A percentile compares a stretch with the other conserved stretches of the same genome.
These are phyloP conservation scores for Chionis minor DNA, from an alignment of 2,113 vertebrate species.

Conservation along the genomic window DNA sequence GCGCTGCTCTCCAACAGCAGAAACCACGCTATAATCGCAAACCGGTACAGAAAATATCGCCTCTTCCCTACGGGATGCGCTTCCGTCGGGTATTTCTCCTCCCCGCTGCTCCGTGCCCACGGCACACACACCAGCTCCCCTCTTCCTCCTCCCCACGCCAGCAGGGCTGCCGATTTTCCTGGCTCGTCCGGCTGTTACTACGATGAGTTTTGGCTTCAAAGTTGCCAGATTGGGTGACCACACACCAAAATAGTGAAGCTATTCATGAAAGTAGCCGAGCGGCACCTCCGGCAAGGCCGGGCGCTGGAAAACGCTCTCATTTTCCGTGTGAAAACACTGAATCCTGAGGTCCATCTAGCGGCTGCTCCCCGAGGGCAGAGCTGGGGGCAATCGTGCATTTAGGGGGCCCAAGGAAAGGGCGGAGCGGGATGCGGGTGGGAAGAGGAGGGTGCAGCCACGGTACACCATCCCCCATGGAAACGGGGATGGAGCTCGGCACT, in stretches of 20 bases:
- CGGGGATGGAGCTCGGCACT: background rate
- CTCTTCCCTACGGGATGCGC: rapidly evolving
- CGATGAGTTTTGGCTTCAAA: background rate
- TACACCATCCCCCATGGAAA: background rate
- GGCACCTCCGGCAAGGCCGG: too few relatives aligned
- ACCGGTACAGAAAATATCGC: background rate
- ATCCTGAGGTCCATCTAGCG: background rate
- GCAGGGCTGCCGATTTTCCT: too few relatives aligned
- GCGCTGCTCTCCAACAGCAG: background rate
- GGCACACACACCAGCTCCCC: too few relatives aligned
- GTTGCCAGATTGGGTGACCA: background rate
- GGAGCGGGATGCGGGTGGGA: background rate
- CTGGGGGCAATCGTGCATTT: background rate
- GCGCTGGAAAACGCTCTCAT: rapidly evolving
- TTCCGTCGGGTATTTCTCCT: background rate
- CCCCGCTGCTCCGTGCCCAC: background rate
- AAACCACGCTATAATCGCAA: background rate
- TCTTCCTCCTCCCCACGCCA: background rate
- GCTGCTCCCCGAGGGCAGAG: background rate
- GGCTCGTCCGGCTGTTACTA: background rate
- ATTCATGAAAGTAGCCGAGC: too few relatives aligned
- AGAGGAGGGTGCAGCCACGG: background rate
- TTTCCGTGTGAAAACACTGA: background rate
- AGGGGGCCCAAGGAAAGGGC: background rate
- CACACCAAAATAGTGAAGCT: background rate